Percentiles rank a stretch among this genome's conserved stretches.
Evolutionary conservation across 2,113 vertebrate genomes (phyloP).

Genomic region (Labeo rohita): DNA sequence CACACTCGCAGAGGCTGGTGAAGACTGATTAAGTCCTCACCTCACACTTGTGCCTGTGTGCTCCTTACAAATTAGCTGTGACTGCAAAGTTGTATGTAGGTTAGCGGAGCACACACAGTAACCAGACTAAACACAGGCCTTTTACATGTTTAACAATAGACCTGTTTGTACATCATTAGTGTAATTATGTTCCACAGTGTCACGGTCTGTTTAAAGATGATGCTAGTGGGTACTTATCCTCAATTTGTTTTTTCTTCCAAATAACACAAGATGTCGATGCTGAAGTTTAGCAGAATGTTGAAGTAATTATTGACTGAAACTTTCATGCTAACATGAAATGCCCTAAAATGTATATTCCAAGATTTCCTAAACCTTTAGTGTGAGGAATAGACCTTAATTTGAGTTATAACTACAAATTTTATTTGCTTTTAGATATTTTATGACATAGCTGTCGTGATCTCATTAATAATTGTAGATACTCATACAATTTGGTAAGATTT

Average conservation of each 20-base stretch:
- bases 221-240: background rate
- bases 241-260: no score
- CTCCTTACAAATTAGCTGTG: background rate
- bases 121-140: background rate
- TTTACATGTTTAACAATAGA: background rate
- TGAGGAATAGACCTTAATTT: no score
- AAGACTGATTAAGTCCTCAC: conserved; percentile 54
- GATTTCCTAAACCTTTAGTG: no score
- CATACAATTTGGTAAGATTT: no score
- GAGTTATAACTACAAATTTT: no score
- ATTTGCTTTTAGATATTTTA: no score
- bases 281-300: background rate
- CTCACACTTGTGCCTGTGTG: background rate
- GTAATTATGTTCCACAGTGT: no score
- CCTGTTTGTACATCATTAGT: background rate
- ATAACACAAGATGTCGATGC: background rate
- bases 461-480: no score
- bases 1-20: conserved; percentile 40
- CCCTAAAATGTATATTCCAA: no score
- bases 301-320: background rate
- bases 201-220: background rate
- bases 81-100: background rate
- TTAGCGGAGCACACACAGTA: background rate
- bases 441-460: no score
- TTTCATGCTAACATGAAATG: background rate